Conservation (phyloP, 2,113 vertebrate genomes). For the Butorides virescens region DNA sequence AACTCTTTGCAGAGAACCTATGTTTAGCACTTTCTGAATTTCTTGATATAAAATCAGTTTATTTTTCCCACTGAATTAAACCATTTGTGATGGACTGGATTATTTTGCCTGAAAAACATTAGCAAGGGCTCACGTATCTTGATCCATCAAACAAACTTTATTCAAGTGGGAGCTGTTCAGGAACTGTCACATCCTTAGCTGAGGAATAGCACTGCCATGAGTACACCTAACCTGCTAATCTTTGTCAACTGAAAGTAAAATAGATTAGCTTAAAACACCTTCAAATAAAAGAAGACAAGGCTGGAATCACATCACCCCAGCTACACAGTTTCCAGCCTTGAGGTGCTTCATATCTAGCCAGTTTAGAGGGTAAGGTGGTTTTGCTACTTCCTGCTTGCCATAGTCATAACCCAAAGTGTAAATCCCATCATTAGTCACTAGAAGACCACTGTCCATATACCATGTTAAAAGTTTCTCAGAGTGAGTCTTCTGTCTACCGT, state of each 20-base stretch:
- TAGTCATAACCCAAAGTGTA: background rate
- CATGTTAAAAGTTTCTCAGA: background rate
- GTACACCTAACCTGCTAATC: background rate
- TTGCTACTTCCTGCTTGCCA: background rate
- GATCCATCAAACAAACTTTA: background rate
- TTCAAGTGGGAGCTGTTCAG: background rate
- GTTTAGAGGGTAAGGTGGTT: background rate
- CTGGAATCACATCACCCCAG: background rate
- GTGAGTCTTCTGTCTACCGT: background rate
- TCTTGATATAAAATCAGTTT: background rate
- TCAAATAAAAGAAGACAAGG: background rate
- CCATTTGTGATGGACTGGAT: background rate
- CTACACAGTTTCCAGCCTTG: background rate
- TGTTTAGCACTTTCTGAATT: background rate
- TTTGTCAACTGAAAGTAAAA: background rate
- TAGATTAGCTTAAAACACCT: background rate
- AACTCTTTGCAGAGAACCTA: background rate
- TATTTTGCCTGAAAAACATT: background rate
- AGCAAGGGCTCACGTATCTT: background rate
- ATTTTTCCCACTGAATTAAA: background rate
- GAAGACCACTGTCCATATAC: background rate
- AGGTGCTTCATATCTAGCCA: background rate
- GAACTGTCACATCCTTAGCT: background rate
- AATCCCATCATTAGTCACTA: background rate
- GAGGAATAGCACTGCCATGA: background rate